Base-by-base conservation (phyloP, 2,113 vertebrate species). In the Gorsachius goisagi region DNA sequence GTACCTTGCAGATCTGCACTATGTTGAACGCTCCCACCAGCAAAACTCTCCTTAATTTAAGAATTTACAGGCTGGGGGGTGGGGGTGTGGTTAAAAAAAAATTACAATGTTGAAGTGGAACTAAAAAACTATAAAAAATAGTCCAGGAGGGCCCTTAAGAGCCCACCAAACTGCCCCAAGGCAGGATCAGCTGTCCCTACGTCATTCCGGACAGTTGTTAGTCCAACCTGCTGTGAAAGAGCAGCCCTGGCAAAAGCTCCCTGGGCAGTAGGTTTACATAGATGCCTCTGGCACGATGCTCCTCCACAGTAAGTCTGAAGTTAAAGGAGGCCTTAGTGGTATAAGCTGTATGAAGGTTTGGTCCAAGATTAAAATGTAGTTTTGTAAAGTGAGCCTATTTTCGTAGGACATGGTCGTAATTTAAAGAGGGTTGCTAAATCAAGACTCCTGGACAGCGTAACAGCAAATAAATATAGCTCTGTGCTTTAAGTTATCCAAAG, bases 141-240 rank as follows among this genome's bases (percentile, higher is more conserved):
- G 33, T 23, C 16, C 21, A 59, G 14, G 15, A 77, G 9, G 17
- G 23, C 58, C 32, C 35, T 33, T 20, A 39, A 49, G 26, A 74
- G 23, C 6, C 24, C 23, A 28, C 6, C 21, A 37, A 9, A 77
- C 12, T 59, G 16, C 18, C 28, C 7, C 33, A 52, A 82, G 26
- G 53, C 37, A 60, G 59, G 33, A 55, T 28, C 26, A 81, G 44
- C 28, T n/a, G 15, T n/a, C 32, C 41, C 7, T 20, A 7, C 1
- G 2, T 52, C 13, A 5, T 59, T 78, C 14, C 8, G 0, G 2
- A 17, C 4, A 32, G 14, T 6, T 69, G 13, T 28, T 33, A 35
- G 30, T 15, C 24, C 53, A 60, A 39, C 18, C 35, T 18, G 28
- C 33, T 58, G 19, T 58, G 72, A 60, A 80, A 73, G 21, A 67